A percentile compares a stretch with the other conserved stretches of the same genome.
These are phyloP conservation scores for Uropsilus gracilis DNA, from an alignment of 2,113 vertebrate genomes.

Conservation along the genomic window DNA sequence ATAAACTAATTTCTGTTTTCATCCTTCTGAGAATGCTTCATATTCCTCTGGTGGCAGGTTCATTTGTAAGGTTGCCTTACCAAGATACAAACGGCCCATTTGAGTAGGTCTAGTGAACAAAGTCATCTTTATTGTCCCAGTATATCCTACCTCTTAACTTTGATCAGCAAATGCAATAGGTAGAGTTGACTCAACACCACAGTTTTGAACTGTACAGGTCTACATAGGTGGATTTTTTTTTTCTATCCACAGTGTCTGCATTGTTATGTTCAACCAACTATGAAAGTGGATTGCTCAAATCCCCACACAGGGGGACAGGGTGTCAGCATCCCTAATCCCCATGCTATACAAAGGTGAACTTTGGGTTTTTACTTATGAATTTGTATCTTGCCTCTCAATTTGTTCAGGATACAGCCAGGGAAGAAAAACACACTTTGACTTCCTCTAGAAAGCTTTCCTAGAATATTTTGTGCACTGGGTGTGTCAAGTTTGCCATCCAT, in stretches of 20 bases:
- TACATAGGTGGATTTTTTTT: not conserved
- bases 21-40: not conserved
- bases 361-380: not conserved
- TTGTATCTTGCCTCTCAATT: not conserved
- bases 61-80: not conserved
- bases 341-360: not conserved
- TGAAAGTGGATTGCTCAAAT: not conserved
- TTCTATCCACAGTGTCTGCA: not conserved
- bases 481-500: not conserved
- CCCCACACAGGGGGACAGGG: too few species aligned
- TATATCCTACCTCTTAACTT: not conserved
- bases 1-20: not conserved
- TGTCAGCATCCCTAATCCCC: not conserved
- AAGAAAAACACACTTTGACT: not conserved
- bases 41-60: not conserved
- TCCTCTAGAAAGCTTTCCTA: not conserved
- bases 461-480: not conserved
- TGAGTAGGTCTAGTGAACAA: not conserved
- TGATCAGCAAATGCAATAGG: not conserved
- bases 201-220: not conserved
- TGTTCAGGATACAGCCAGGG: not conserved
- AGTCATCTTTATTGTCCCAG: not conserved
- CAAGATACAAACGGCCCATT: not conserved
- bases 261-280: not conserved
- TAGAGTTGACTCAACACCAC: not conserved